phyloP scores from a whole-genome alignment of 2,888 invertebrate genomes.

The Papilio demoleus region DNA sequence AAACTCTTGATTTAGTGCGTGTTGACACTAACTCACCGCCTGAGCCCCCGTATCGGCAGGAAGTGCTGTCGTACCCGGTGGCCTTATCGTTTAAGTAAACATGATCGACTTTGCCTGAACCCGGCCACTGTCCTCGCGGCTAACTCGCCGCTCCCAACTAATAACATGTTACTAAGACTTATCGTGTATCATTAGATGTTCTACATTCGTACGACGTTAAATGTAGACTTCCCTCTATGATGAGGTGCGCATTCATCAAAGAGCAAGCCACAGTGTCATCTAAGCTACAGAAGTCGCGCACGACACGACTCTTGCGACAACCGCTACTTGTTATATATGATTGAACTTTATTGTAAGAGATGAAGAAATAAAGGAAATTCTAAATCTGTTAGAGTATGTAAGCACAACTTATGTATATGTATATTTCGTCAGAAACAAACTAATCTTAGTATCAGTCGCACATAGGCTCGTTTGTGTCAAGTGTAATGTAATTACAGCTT shows the following conservation, averaged over 20 bases:
- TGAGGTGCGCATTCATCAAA: too few relatives aligned
- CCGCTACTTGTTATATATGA: too few relatives aligned
- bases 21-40: not conserved
- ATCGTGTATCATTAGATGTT: not conserved
- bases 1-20: not conserved
- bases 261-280: too few relatives aligned
- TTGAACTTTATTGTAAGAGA: too few relatives aligned
- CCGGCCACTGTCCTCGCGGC: not conserved
- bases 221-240: too few relatives aligned
- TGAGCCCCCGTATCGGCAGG: not conserved
- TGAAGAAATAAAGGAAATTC: not conserved
- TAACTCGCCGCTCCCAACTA: not conserved
- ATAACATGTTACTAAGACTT: too few relatives aligned
- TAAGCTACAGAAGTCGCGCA: too few relatives aligned
- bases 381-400: not conserved
- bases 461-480: not conserved
- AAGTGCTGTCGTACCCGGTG: not conserved
- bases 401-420: not conserved
- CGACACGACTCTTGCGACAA: too few relatives aligned
- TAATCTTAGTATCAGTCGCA: not conserved
- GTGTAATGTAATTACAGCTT: slow-evolving; percentile 2
- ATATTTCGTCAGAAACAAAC: not conserved
- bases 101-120: not conserved
- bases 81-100: slow-evolving; percentile 2
- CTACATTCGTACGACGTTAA: too few relatives aligned